Base-by-base conservation (phyloP, 2,113 vertebrate species). In the Apistogramma diplotaenia region DNA sequence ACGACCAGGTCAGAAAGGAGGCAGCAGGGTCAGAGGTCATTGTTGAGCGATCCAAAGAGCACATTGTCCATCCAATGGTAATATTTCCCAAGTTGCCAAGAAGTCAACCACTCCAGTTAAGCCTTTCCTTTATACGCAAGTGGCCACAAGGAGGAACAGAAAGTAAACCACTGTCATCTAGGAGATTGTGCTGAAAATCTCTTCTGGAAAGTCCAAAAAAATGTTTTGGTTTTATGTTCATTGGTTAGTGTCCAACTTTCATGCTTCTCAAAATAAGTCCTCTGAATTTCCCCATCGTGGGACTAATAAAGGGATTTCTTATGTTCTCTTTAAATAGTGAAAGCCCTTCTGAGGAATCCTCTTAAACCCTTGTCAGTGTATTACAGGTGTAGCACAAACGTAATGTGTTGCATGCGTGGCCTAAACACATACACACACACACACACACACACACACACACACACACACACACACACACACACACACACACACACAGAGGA, bases 1-100 rank as follows among this genome's bases (percentile, higher is more conserved):
- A 56, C 31, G 31, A 82, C 16, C 72, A 72, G 89, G 91, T 90
- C 93, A 82, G 74, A 56, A 23, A 7, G 75, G 71, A 83, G 84
- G 29, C 86, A 76, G 10, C 40, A 2, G 61, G 78, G 81, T 77
- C 85, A 78, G 59, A 51, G 61, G 86, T 79, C 85, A 84, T 55
- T 70, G 59, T 72, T 70, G 57, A 15, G 13, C 16, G 27, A 60
- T n/a, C 78, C 75, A 90, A 71, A 76, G 73, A 70, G 56, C 57
- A 35, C 78, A 61, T 72, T 84, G 61, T 62, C 35, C 77, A 61
- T 83, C 89, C 49, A 82, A 56, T 23, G 49, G 13, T 33, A 53
- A 53, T 53, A 31, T 82, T 76, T 88, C 23, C 79, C 84, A 87
- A 46, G 43, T 74, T 75, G 57, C 43, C 73, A 65, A 54, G 10